phyloP scores from a whole-genome alignment of 2,797 vertebrate genomes.

The Tokudaia muenninki region DNA sequence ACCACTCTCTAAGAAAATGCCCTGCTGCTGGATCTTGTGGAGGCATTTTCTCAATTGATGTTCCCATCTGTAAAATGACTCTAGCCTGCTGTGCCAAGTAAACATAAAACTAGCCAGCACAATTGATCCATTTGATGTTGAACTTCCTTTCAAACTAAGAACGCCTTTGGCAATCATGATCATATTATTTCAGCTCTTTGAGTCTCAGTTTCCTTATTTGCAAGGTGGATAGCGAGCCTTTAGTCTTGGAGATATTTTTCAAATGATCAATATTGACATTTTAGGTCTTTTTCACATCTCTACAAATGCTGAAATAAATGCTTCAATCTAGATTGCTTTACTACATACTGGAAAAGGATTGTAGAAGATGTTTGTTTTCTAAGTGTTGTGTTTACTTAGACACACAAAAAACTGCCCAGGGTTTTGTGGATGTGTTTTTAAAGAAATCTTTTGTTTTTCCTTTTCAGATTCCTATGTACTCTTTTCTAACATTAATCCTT shows the following conservation, averaged over 20 bases:
- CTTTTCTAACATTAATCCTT: conserved; percentile 10
- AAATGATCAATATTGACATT: background rate
- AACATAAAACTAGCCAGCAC: no score
- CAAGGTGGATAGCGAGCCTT: background rate
- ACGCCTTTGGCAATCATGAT: background rate
- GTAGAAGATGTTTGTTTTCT: background rate
- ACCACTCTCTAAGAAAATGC: background rate
- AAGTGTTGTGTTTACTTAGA: background rate
- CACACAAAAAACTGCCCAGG: background rate
- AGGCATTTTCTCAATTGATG: background rate
- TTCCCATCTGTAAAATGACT: background rate
- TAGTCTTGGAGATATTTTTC: background rate
- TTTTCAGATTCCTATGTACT: conserved; percentile 1
- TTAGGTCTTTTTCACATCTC: background rate
- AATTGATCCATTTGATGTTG: background rate
- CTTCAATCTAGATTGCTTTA: background rate
- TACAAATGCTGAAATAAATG: background rate
- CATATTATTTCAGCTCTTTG: background rate
- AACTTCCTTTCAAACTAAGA: background rate
- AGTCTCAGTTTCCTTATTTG: conserved; percentile 9
- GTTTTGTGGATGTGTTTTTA: background rate
- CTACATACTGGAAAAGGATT: background rate
- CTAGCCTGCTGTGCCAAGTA: background rate
- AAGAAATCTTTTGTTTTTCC: conserved; percentile 24
- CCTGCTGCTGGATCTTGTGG: background rate